Evolutionary conservation across 2,888 invertebrate genomes (phyloP), one percentile per base, ranked within the genome.

Genomic region (Aelia acuminata): DNA sequence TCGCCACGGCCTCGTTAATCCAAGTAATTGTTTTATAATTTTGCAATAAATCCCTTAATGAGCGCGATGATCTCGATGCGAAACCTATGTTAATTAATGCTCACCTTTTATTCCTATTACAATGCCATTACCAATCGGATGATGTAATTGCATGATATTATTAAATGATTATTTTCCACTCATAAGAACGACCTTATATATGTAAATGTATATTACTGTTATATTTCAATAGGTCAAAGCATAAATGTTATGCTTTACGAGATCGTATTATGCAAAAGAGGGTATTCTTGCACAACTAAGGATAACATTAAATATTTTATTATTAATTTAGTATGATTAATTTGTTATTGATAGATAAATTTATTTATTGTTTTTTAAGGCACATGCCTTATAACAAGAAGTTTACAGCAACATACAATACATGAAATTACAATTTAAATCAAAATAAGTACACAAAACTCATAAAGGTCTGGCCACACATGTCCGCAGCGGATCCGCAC

Each of bases 11-110:
- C 75, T 75, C 26, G 26, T 57, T 57, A 57, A 57, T 57, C 57
- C 26, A 26, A 57, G 57, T 57, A 57, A 57, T 57, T 57, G 57
- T 57, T 57, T 57, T 57, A 57, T 57, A 57, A 57, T 57, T 57
- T 31, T 15, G 57, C 57, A 57, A 57, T 57, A 57, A 57, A 57
- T 57, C 57, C 26, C 11, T 15, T 57, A 57, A 57, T 31, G 57
- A 3, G 26, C 26, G 57, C 26, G 57, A 57, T 57, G 57, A 57
- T 57, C 26, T 13, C n/a, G 53, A 53, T 53, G 53, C 53, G 53
- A 53, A 53, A 26, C 26, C 13, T 13, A 26, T 57, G 57, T 15
- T 57, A 57, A 57, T 57, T 57, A 57, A 57, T 57, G 57, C 26
- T 57, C 8, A 8, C 15, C 26, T 53, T 26, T 57, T 57, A 26